Base-by-base conservation (phyloP, 2,888 invertebrate genomes). In the Stenotaenia linearis region DNA sequence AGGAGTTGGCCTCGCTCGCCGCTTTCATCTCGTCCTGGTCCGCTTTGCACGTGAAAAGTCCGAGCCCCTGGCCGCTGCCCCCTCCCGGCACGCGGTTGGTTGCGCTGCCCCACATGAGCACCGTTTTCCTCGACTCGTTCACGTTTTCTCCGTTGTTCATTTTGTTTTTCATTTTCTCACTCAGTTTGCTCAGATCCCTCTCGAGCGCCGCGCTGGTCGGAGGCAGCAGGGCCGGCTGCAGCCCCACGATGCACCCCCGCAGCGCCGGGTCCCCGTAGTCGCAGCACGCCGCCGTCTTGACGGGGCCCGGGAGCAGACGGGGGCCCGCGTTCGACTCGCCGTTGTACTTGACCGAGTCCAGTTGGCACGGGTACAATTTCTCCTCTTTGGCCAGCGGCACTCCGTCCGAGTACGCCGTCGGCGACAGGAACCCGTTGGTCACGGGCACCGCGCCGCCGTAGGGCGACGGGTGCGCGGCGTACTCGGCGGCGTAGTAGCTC, bases 81-180 rank as follows among this genome's bases (percentile, higher is more conserved):
- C 75, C 25, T 15, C 61, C 25, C 10, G 61, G 25, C 45, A 50
- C 40, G 80, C 83, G 79, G 81, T 83, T 81, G 45, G 83, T 82
- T 12, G 84, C 82, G 81, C 85, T 84, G 9, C 95, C 96, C 96
- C 96, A 96, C 96, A 96, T 96, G 69, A 96, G 90, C 79, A 96
- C 96, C 12, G 96, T 96, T 87, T 96, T 96, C 74, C 96, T 89
- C 82, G 91, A 88, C 83, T 91, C 91, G 79, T 90, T 88, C 15
- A 82, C 76, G 83, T 78, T 83, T 18, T 32, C 75, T 10, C 75
- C 75, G 18, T 32, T 75, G n/a, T 30, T 79, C 25, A 18, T 28
- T n/a, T 25, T 28, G 18, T 35, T 35, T 2, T 77, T 40, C 23
- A 32, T 37, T 21, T 25, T 37, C 37, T 35, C 77, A 61, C 23